Conservation (phyloP, 2,888 invertebrate genomes). For the Seira ritae region DNA sequence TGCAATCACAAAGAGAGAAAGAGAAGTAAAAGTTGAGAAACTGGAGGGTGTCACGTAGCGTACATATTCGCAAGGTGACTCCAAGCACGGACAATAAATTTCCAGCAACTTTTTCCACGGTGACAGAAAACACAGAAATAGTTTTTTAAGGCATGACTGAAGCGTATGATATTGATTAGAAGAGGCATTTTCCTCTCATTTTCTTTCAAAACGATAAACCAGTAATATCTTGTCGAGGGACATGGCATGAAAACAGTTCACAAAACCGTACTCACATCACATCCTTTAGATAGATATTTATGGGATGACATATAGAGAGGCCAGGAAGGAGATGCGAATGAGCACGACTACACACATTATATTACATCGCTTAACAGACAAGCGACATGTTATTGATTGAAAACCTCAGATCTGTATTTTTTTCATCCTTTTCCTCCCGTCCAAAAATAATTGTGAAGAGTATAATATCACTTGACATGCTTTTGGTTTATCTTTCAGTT, state of each 20-base stretch:
- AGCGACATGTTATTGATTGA: constrained; percentile 60
- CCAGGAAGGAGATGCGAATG: neutral
- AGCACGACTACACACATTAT: no score
- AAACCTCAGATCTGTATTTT: constrained; percentile 1
- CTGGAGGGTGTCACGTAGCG: no score
- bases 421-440: constrained; percentile 24
- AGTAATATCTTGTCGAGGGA: no score
- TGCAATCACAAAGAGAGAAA: no score
- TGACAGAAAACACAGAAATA: neutral
- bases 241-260: no score
- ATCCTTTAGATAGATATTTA: no score
- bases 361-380: constrained; percentile 55
- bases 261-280: no score
- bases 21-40: no score
- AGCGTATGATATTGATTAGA: constrained; percentile 35
- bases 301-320: constrained; percentile 2
- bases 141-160: constrained; percentile 35
- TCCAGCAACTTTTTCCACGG: no score
- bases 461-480: constrained; percentile 63
- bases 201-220: constrained; percentile 36
- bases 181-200: constrained; percentile 29
- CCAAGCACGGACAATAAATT: no score
- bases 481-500: constrained; percentile 55
- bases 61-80: no score
- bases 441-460: constrained; percentile 48